Conservation (phyloP, 2,113 vertebrate species). For the Passer montanus region DNA sequence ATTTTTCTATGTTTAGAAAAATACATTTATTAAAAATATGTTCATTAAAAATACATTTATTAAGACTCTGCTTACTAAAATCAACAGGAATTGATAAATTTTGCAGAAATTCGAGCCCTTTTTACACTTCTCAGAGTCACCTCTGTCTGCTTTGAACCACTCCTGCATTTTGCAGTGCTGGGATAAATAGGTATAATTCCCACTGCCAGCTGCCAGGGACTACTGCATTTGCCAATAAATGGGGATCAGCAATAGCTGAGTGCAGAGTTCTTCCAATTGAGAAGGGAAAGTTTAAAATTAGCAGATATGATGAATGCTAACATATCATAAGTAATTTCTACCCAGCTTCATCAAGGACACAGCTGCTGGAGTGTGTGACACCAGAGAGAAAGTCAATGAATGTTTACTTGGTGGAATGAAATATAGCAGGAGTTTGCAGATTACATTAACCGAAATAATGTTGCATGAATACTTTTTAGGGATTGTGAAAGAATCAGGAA, state of each 20-base stretch:
- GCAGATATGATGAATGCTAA: slow-evolving; percentile 48
- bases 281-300: slow-evolving; percentile 63
- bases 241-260: slow-evolving; percentile 25
- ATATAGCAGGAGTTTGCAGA: slow-evolving; percentile 25
- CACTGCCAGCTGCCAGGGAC: slow-evolving; percentile 30
- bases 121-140: not conserved
- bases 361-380: slow-evolving; percentile 47
- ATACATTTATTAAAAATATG: not conserved
- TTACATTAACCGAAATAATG: slow-evolving; percentile 47
- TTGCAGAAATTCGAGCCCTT: not conserved
- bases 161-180: not conserved
- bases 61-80: not conserved
- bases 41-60: not conserved
- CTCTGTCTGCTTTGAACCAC: not conserved
- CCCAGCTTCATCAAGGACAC: slow-evolving; percentile 35
- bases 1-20: not conserved
- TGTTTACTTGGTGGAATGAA: slow-evolving; percentile 34
- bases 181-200: slow-evolving; percentile 36
- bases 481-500: not conserved
- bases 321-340: slow-evolving; percentile 38
- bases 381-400: slow-evolving; percentile 11
- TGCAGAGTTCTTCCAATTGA: slow-evolving; percentile 4
- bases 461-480: not conserved
- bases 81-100: not conserved
- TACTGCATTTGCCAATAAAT: slow-evolving; percentile 22